These are phyloP conservation scores for Hemichromis elongatus DNA, from an alignment of 2,113 vertebrate species.

Conservation along the genomic window DNA sequence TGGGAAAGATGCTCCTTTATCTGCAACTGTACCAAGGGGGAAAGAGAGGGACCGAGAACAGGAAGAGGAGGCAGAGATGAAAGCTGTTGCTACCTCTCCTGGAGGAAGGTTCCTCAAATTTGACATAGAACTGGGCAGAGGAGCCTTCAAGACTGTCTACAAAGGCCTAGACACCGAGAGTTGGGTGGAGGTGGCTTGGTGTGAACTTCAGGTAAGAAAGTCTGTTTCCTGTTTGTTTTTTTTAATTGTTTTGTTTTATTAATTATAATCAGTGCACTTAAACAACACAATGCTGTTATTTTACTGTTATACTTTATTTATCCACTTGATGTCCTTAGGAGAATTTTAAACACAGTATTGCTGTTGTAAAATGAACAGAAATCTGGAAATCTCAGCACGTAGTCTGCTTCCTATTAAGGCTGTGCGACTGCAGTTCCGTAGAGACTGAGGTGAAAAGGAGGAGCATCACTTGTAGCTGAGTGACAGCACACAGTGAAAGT, in stretches of 20 bases:
- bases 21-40: constrained; percentile 44
- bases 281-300: neutral
- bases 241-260: accelerated
- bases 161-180: constrained; percentile 93
- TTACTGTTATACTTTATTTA: neutral
- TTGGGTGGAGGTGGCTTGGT: constrained; percentile 96
- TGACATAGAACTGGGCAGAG: constrained; percentile 89
- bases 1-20: constrained; percentile 48
- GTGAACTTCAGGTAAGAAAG: constrained; percentile 85
- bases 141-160: constrained; percentile 93
- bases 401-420: constrained; percentile 41
- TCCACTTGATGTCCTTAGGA: no score
- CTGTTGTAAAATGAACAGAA: neutral
- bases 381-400: constrained; percentile 39
- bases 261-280: neutral
- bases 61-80: constrained; percentile 94
- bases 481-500: constrained; percentile 33
- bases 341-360: neutral
- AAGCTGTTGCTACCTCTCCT: constrained; percentile 91
- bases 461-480: constrained; percentile 23
- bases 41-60: constrained; percentile 80
- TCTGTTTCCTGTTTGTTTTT: neutral
- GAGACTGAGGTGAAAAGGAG: constrained; percentile 34
- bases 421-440: constrained; percentile 17
- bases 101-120: constrained; percentile 90